Evolutionary conservation across 1,140 invertebrate genomes (phyloP), one percentile per base, ranked within the genome.

Genomic region (Popillia japonica): DNA sequence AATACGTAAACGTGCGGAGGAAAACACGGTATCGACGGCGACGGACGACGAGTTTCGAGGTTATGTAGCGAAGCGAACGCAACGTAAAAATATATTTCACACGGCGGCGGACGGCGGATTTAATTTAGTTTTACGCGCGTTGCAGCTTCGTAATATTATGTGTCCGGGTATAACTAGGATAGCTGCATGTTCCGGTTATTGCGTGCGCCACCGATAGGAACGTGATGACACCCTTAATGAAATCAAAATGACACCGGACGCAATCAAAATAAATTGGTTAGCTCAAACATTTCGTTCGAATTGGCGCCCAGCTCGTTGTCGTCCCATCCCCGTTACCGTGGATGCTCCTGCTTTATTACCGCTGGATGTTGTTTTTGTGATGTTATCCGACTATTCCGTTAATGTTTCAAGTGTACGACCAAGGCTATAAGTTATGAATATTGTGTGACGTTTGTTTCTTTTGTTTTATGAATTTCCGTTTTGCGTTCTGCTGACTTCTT

Each of bases 161-260:
- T 83, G 82, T 82, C 81, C 79, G 78, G 75, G 80, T 79, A 77
- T 79, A 14, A 68, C 20, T 34, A 34, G 61, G 61, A 23, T 20
- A 17, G 27, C 27, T 20, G 23, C 22, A 68, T 68, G 61, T 34
- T 27, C 22, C 17, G 61, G 61, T 68, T 68, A 68, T 68, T 68
- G 61, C 61, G 77, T 72, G 80, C 40, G 64, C 75, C 79, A 78
- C 81, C 81, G 78, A 82, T 83, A 82, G 73, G 40, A 42, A 79
- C 81, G 79, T 79, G 81, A 83, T 83, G 83, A 83, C 83, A 82
- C 79, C 82, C 83, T 82, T 83, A 83, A 83, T 83, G 83, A 83
- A 83, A 83, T 83, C 83, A 83, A 83, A 83, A 82, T 82, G 78
- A 76, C 80, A 76, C 80, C 41, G 80, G 79, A 81, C 78, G 78